A percentile compares a stretch with the other conserved stretches of the same genome.
These are phyloP conservation scores for Menidia beryllina DNA, from an alignment of 2,113 vertebrate species.

Conservation along the genomic window DNA sequence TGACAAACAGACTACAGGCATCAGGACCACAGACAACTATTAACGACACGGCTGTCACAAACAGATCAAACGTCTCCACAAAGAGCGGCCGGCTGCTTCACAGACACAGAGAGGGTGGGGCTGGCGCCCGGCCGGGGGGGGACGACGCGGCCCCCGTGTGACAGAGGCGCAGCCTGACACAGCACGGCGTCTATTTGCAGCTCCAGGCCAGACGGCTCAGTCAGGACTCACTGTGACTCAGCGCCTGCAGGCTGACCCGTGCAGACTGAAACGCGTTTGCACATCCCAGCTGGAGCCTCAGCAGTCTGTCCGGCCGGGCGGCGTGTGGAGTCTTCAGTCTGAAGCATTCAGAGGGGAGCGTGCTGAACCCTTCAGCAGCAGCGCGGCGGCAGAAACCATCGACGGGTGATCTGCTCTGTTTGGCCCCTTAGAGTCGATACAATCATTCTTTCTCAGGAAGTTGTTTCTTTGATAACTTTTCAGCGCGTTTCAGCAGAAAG, in stretches of 20 bases:
- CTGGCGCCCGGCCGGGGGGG: slow-evolving; percentile 21
- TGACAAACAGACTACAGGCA: slow-evolving; percentile 11
- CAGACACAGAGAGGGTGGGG: slow-evolving; percentile 4
- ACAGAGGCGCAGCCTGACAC: slow-evolving; percentile 12
- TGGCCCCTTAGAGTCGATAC: too few relatives aligned
- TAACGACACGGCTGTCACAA: not conserved
- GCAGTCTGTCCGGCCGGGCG: too few relatives aligned
- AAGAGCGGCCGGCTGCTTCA: not conserved
- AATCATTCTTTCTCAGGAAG: not conserved
- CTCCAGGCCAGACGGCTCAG: slow-evolving; percentile 13
- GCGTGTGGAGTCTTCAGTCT: not conserved
- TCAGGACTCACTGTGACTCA: slow-evolving; percentile 45
- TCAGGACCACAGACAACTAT: not conserved
- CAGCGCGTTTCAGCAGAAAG: not conserved
- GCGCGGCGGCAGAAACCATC: not conserved
- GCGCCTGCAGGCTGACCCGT: not conserved
- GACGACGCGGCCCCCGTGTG: too few relatives aligned
- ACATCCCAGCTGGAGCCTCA: not conserved
- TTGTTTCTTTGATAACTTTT: not conserved
- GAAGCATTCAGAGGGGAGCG: slow-evolving; percentile 1
- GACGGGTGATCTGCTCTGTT: not conserved
- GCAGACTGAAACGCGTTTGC: too few relatives aligned
- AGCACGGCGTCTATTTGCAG: slow-evolving; percentile 41
- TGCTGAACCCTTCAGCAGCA: slow-evolving; percentile 9
- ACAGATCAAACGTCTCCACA: slow-evolving; percentile 13